Conservation (phyloP, 2,797 vertebrate species). For the Coranthus polyacanthus region DNA sequence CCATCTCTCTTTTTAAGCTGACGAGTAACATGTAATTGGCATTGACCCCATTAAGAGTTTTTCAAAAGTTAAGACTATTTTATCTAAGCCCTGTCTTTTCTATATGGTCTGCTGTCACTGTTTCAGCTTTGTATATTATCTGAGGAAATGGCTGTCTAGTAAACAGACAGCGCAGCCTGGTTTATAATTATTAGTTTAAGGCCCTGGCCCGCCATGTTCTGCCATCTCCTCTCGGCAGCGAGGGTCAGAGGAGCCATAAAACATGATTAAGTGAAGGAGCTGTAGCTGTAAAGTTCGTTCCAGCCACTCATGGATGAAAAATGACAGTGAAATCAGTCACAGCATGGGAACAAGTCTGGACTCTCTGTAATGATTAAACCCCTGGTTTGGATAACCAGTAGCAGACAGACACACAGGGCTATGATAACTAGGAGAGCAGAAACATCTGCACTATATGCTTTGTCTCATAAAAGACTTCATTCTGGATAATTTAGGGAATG, state of each 20-base stretch:
- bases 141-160: conserved; percentile 62
- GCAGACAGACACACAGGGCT: conserved; percentile 51
- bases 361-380: conserved; percentile 77
- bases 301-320: conserved; percentile 75
- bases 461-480: conserved; percentile 40
- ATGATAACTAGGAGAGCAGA: conserved; percentile 55
- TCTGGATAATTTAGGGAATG: conserved; percentile 41
- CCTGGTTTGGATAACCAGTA: conserved; percentile 67
- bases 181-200: conserved; percentile 77
- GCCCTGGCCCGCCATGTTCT: conserved; percentile 59
- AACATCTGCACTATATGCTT: conserved; percentile 54
- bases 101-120: conserved; percentile 6
- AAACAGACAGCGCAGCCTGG: conserved; percentile 54
- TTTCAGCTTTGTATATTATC: conserved; percentile 49
- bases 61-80: conserved; percentile 13
- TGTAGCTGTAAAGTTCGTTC: conserved; percentile 70
- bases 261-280: conserved; percentile 80
- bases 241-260: conserved; percentile 77
- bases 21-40: too few relatives aligned
- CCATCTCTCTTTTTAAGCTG: too few relatives aligned
- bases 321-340: conserved; percentile 72
- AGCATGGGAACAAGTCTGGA: conserved; percentile 72
- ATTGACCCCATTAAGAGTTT: not conserved
- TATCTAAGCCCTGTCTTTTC: not conserved
- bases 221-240: conserved; percentile 63